Evolutionary conservation across 2,888 invertebrate species (phyloP).

Genomic region (Ashinkailepas kermadecensis): DNA sequence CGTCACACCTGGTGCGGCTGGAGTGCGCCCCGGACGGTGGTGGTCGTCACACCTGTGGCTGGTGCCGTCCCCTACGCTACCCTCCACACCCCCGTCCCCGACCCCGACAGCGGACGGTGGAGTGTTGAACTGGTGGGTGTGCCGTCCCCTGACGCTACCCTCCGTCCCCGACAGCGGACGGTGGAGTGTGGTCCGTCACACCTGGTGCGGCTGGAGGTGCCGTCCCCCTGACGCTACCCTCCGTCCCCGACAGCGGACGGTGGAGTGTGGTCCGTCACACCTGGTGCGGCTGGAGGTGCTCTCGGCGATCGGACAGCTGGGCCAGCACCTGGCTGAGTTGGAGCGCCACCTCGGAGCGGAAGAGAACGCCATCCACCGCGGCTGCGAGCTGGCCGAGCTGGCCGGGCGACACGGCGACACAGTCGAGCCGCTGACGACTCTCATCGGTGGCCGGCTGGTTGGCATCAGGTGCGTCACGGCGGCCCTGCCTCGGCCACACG

Average conservation of each 20-base stretch:
- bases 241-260: constrained; percentile 51
- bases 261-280: neutral
- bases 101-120: too few species aligned
- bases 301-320: neutral
- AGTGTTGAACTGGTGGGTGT: too few species aligned
- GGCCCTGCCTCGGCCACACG: too few species aligned
- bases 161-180: constrained; percentile 51
- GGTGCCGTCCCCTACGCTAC: too few species aligned
- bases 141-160: too few species aligned
- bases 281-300: constrained; percentile 15
- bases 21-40: too few species aligned
- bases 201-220: constrained; percentile 13
- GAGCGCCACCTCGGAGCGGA: neutral
- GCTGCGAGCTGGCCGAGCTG: constrained; percentile 17
- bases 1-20: too few species aligned
- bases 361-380: constrained; percentile 45
- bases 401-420: constrained; percentile 9
- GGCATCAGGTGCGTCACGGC: neutral
- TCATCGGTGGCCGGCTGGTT: neutral
- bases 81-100: too few species aligned
- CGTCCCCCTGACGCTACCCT: too few species aligned
- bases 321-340: neutral
- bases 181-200: neutral
- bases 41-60: too few species aligned
- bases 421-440: neutral